A percentile compares a stretch with the other conserved stretches of the same genome.
Conservation (phyloP, 2,888 invertebrate species). For the Stenichneumon culpator region DNA sequence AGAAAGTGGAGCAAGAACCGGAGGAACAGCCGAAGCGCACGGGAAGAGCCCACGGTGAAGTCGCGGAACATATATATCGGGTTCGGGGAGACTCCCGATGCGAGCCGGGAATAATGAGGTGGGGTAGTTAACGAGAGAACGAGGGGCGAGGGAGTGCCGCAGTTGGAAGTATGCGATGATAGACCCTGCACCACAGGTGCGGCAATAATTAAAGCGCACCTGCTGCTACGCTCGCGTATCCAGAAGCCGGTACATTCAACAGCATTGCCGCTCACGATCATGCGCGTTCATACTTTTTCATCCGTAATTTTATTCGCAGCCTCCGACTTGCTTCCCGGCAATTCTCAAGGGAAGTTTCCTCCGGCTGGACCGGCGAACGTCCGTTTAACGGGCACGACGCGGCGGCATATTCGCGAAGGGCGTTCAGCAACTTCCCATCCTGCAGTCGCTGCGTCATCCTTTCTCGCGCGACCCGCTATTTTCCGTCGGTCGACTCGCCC, state of each 20-base stretch:
- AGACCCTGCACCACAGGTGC: constrained; percentile 36
- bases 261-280: constrained; percentile 11
- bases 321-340: constrained; percentile 1
- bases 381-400: background rate
- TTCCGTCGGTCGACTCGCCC: background rate
- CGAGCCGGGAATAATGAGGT: constrained; percentile 70
- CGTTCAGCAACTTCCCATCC: background rate
- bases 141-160: constrained; percentile 27
- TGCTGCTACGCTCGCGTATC: constrained; percentile 5
- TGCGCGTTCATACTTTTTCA: constrained; percentile 21
- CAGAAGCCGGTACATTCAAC: constrained; percentile 7
- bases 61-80: constrained; percentile 16
- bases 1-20: constrained; percentile 19
- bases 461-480: background rate
- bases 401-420: no score
- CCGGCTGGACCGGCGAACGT: constrained; percentile 36
- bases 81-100: constrained; percentile 50
- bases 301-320: constrained; percentile 41
- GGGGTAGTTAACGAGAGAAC: constrained; percentile 68
- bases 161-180: constrained; percentile 54
- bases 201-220: constrained; percentile 47
- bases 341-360: constrained; percentile 43
- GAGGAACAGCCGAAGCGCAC: constrained; percentile 7
- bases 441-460: background rate
- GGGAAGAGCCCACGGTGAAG: background rate